Percentiles rank a stretch among this genome's conserved stretches.
These are phyloP conservation scores for Rhopilema esculentum DNA, from an alignment of 30 jellyfish, hydroid and myxozoan species.

Conservation along the genomic window DNA sequence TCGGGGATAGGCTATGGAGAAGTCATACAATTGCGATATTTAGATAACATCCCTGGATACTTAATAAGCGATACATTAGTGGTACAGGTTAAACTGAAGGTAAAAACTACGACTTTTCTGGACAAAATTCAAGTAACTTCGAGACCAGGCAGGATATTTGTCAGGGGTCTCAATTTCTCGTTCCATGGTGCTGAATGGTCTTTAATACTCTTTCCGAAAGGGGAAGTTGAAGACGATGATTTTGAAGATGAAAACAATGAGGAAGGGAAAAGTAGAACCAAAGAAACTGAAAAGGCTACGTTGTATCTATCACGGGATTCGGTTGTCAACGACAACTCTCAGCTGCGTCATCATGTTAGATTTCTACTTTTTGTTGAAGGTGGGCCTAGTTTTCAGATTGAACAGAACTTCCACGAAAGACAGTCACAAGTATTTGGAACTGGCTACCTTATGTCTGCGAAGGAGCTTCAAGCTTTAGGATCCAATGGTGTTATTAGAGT, in stretches of 20 bases:
- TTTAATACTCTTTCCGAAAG: conserved; percentile 53
- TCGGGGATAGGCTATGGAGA: conserved; percentile 95
- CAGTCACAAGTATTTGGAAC: conserved; percentile 67
- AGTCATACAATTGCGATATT: conserved; percentile 41
- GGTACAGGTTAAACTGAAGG: conserved; percentile 62
- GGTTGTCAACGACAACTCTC: neutral
- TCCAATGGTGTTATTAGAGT: conserved; percentile 47
- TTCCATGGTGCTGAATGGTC: conserved; percentile 82
- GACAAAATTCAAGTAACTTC: conserved; percentile 58
- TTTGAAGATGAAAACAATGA: neutral
- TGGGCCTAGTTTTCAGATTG: conserved; percentile 62
- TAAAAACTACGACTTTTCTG: conserved; percentile 59
- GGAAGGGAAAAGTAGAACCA: neutral
- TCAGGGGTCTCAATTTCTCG: conserved; percentile 40
- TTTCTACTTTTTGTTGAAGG: conserved; percentile 51
- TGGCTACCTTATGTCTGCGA: conserved; percentile 51
- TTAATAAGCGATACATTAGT: conserved; percentile 62
- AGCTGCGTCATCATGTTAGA: conserved; percentile 62
- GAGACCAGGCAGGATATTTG: conserved; percentile 52
- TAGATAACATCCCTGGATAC: conserved; percentile 81
- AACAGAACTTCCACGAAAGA: conserved; percentile 55
- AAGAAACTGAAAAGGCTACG: conserved; percentile 32
- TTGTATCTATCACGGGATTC: conserved; percentile 74
- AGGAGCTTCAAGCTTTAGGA: conserved; percentile 34
- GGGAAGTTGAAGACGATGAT: conserved; percentile 58